Conservation (phyloP, 2,797 vertebrate species). For the Pseudochirops corinnae region DNA sequence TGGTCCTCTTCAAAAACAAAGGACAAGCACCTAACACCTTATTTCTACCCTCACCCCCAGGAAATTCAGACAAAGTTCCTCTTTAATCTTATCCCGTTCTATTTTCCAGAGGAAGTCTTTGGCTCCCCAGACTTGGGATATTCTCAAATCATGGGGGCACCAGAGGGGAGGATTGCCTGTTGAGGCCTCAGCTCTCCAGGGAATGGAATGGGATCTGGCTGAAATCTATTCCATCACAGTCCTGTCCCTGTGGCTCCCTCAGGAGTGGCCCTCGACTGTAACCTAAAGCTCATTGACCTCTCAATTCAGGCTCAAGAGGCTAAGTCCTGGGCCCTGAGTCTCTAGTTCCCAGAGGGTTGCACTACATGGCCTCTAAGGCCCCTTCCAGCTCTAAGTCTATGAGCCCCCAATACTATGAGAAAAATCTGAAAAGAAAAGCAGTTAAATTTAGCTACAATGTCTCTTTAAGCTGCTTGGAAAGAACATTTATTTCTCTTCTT, state of each 20-base stretch:
- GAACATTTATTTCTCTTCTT: too few species aligned
- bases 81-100: neutral
- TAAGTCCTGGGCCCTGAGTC: neutral
- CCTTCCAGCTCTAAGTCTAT: too few species aligned
- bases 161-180: neutral
- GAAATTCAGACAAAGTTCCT: neutral
- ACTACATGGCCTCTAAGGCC: too few species aligned
- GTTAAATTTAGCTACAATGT: too few species aligned
- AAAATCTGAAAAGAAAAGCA: too few species aligned
- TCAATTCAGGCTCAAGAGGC: neutral
- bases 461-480: too few species aligned
- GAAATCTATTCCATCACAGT: neutral
- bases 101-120: neutral
- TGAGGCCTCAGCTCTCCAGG: neutral
- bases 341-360: neutral
- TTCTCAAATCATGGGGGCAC: neutral
- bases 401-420: too few species aligned
- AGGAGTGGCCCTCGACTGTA: neutral
- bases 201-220: neutral
- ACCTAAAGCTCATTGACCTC: neutral
- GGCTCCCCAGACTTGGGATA: neutral
- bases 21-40: neutral
- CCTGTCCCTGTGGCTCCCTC: neutral
- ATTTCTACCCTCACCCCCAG: neutral
- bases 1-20: too few species aligned